These are phyloP conservation scores for Gymnoscopelus braueri DNA, from an alignment of 2,797 vertebrate species.

Conservation along the genomic window DNA sequence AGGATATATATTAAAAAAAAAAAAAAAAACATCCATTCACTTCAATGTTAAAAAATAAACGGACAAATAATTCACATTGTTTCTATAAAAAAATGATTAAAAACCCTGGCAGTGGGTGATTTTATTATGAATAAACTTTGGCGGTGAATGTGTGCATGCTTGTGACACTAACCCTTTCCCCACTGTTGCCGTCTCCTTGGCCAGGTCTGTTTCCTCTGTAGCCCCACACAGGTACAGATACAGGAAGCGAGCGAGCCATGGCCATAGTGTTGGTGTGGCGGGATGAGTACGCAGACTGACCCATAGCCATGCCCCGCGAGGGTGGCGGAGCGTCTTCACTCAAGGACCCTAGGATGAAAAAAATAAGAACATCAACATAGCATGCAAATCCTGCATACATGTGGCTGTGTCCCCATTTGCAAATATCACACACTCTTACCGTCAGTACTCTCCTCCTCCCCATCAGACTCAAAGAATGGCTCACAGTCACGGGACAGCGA, in stretches of 20 bases:
- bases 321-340: conserved; percentile 88
- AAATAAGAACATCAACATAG: background rate
- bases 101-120: too few species aligned
- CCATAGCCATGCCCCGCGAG: conserved; percentile 73
- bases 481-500: conserved; percentile 90
- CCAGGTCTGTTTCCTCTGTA: conserved; percentile 73
- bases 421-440: conserved; percentile 73
- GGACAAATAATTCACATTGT: too few species aligned
- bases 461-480: conserved; percentile 92
- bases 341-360: conserved; percentile 76
- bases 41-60: too few species aligned
- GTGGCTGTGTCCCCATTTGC: background rate
- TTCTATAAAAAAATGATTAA: too few species aligned
- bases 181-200: conserved; percentile 70
- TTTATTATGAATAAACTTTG: too few species aligned
- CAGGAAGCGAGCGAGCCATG: conserved; percentile 89
- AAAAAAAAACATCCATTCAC: too few species aligned
- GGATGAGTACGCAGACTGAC: conserved; percentile 55
- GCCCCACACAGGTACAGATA: conserved; percentile 91
- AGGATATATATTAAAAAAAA: too few species aligned
- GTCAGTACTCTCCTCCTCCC: conserved; percentile 91
- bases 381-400: background rate
- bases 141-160: too few species aligned
- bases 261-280: conserved; percentile 80
- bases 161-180: conserved; percentile 69